Evolutionary conservation across 2,113 vertebrate species (phyloP).

Genomic region (Megaceryle maxima): DNA sequence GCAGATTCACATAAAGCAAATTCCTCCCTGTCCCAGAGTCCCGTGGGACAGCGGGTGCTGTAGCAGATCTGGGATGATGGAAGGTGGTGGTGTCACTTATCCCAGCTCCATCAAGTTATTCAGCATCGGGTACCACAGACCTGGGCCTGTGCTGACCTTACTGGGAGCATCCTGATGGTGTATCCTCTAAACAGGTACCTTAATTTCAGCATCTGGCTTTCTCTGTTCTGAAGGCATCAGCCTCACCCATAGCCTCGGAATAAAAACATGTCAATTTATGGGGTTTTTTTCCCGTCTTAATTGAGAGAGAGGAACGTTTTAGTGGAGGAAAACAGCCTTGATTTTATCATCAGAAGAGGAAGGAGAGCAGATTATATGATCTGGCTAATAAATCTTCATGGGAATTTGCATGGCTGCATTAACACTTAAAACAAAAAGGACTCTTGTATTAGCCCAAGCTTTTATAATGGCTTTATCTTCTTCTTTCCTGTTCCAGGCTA

Average conservation of each 20-base stretch:
- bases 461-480: slow-evolving; percentile 44
- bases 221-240: background rate
- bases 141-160: background rate
- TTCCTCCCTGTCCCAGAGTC: background rate
- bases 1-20: background rate
- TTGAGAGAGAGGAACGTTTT: background rate
- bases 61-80: background rate
- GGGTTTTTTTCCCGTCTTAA: background rate
- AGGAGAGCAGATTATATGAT: background rate
- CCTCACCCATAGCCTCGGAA: background rate
- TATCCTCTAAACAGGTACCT: fast-evolving
- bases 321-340: background rate
- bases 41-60: fast-evolving
- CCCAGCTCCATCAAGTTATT: background rate
- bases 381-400: slow-evolving; percentile 48
- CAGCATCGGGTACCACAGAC: fast-evolving
- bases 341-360: slow-evolving; percentile 17
- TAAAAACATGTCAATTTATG: too few species aligned
- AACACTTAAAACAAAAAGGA: slow-evolving; percentile 34
- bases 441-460: slow-evolving; percentile 23
- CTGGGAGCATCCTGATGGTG: background rate
- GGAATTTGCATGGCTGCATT: slow-evolving; percentile 13
- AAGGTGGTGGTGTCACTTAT: background rate
- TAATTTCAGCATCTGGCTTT: background rate
- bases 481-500: slow-evolving; percentile 19